A percentile compares a stretch with the other conserved stretches of the same genome.
These are phyloP conservation scores for Prosapia bicincta DNA, from an alignment of 2,888 invertebrate genomes.

Conservation along the genomic window DNA sequence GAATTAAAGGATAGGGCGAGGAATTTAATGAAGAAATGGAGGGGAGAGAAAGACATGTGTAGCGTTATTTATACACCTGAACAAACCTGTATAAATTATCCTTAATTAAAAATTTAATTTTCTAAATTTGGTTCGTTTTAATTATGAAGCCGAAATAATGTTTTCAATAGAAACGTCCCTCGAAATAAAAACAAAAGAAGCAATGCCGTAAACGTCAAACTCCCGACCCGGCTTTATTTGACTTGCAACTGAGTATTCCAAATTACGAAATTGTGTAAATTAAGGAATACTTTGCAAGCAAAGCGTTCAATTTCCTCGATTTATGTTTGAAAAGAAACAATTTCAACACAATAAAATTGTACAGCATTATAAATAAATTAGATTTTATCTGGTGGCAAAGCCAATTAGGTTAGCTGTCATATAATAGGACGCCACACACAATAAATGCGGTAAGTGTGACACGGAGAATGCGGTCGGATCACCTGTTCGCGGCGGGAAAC, in stretches of 20 bases:
- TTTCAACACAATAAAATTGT: not conserved
- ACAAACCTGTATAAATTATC: too few species aligned
- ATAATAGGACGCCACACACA: constrained; percentile 2
- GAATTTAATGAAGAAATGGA: too few species aligned
- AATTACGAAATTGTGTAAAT: not conserved
- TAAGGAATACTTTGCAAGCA: not conserved
- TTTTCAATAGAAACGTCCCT: not conserved
- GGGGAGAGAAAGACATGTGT: too few species aligned
- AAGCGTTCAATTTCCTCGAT: not conserved
- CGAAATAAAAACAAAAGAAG: not conserved
- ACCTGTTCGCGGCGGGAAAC: not conserved
- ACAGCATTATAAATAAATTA: not conserved
- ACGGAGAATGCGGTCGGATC: not conserved
- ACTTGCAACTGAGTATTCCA: not conserved
- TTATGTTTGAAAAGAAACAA: not conserved
- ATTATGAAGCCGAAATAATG: not conserved
- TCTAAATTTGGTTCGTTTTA: too few species aligned
- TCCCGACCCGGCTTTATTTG: not conserved
- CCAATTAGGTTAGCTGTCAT: not conserved
- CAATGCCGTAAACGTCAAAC: not conserved
- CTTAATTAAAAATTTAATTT: too few species aligned
- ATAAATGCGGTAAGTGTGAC: not conserved
- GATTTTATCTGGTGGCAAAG: not conserved
- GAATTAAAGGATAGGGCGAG: too few species aligned
- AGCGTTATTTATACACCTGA: too few species aligned